Evolutionary conservation across 2,113 vertebrate genomes (phyloP).

Genomic region (Crotophaga sulcirostris): DNA sequence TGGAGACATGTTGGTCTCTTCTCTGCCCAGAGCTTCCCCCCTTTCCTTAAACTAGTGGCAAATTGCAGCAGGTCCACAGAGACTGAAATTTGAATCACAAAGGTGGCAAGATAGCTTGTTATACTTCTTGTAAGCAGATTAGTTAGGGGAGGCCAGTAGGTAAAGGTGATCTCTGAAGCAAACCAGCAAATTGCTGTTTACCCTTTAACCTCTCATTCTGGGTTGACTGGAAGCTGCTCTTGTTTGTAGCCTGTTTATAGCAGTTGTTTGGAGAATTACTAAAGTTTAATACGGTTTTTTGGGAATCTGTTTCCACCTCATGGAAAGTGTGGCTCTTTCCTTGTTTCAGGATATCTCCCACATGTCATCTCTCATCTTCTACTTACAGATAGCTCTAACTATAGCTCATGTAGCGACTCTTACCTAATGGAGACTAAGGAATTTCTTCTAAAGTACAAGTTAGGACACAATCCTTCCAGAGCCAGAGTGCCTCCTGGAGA

Average conservation of each 20-base stretch:
- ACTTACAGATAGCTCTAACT: not conserved
- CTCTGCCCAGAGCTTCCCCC: not conserved
- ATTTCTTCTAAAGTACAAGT: not conserved
- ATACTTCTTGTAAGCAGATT: accelerated
- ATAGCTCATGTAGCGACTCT: not conserved
- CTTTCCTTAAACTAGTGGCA: not conserved
- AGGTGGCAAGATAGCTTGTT: accelerated
- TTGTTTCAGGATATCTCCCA: not conserved
- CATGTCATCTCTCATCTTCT: not conserved
- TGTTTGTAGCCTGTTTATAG: not conserved
- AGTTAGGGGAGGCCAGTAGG: accelerated
- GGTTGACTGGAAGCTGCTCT: not conserved
- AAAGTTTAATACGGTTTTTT: not conserved
- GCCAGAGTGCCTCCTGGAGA: slow-evolving; percentile 31
- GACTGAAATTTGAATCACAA: accelerated
- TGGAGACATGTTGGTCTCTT: not conserved
- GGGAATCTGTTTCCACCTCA: not conserved
- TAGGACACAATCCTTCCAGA: not conserved
- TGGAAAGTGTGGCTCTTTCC: not conserved
- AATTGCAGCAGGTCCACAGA: not conserved
- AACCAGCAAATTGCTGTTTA: not conserved
- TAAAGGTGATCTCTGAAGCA: not conserved
- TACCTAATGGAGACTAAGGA: not conserved
- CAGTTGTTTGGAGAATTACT: not conserved
- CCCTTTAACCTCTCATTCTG: not conserved